Conservation (phyloP, 2,113 vertebrate genomes). For the Trichechus manatus region DNA sequence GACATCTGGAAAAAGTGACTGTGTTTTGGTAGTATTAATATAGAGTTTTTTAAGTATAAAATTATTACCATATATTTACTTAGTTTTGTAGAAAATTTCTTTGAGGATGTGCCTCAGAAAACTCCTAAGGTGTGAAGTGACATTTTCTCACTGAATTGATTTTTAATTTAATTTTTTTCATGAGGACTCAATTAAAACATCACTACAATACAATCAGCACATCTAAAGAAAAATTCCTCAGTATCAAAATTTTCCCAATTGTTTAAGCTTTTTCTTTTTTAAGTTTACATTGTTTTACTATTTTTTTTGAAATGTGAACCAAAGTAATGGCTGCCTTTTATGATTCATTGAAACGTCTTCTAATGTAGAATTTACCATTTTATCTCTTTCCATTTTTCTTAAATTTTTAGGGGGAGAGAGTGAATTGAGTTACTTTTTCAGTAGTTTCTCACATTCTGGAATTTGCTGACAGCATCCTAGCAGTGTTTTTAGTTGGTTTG, state of each 20-base stretch:
- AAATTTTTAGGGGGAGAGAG: not conserved
- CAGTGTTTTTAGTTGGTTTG: not conserved
- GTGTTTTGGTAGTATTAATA: not conserved
- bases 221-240: conserved; percentile 11
- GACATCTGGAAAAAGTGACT: conserved; percentile 36
- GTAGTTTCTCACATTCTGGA: not conserved
- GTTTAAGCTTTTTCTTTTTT: not conserved
- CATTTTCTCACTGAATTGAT: not conserved
- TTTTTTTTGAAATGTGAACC: not conserved
- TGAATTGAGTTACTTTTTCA: not conserved
- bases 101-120: not conserved
- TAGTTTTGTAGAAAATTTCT: conserved; percentile 1
- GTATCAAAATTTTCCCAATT: not conserved
- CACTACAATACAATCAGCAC: not conserved
- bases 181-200: conserved; percentile 37
- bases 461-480: not conserved
- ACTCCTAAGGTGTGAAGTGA: not conserved
- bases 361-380: not conserved
- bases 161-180: not conserved
- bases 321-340: not conserved
- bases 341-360: not conserved
- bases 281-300: not conserved
- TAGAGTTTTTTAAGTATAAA: not conserved
- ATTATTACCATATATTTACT: conserved; percentile 1
- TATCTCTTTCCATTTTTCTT: not conserved